Base-by-base conservation (phyloP, 2,888 invertebrate species). In the Leucophora obtusa region DNA sequence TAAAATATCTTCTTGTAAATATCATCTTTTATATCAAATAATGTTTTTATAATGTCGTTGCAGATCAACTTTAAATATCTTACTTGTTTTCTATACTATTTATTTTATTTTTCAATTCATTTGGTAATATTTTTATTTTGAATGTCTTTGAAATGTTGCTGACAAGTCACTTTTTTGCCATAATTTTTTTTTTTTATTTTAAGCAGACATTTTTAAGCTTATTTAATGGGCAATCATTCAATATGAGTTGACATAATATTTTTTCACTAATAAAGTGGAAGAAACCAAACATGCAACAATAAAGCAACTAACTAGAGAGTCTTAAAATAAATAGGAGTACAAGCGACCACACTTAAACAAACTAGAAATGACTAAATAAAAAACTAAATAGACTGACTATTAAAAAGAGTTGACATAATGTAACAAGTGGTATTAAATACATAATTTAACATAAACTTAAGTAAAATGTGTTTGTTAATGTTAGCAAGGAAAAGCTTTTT, bases 181-280 rank as follows among this genome's bases (percentile, higher is more conserved):
- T 17, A 14, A n/a, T 35, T 33, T 65, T 65, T 58, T 21, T 47
- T 38, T 60, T 38, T 54, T 43, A 53, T 65, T 58, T 24, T 10
- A 65, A 77, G 66, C 38, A 35, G 66, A 15, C 35, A 54, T 71
- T 71, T 66, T 66, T 60, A 77, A 77, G 66, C 71, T 71, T 28
- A 75, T 75, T 82, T 74, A 79, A 79, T 82, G 75, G 79, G 83
- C 83, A 83, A 83, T 83, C 83, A 82, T 82, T 83, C 83, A 84
- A 82, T 72, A 79, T 66, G 51, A 76, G 74, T 79, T 84, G 85
- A 84, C 84, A 84, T 83, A 82, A 83, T 71, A 51, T 78, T 75
- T 82, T 60, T 60, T 35, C 60, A 60, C 60, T 68, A 74, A 74
- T 74, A 76, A 63, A 62, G 58, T 69, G 51, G 63, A 63, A 69